Conservation (phyloP, 2,113 vertebrate species). For the human (Homo sapiens) region GRCh38 chr6:90352501-90353000, state of each 20-base stretch:
- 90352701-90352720: not conserved
- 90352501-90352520: not conserved
- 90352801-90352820: not conserved
- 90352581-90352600: not conserved
- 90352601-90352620: conserved; percentile 18
- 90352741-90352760: not conserved
- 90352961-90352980: no score
- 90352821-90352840: not conserved
- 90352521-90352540: not conserved
- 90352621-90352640: conserved; percentile 25
- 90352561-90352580: not conserved
- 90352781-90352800: not conserved
- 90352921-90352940: no score
- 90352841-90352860: not conserved
- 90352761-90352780: conserved; percentile 22
- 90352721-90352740: not conserved
- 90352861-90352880: no score
- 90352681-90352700: not conserved
- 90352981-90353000: no score
- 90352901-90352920: no score
- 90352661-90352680: not conserved
- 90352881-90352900: no score
- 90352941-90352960: no score
- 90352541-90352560: not conserved
- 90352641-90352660: not conserved